Percentiles rank a stretch among this genome's conserved stretches.
Evolutionary conservation across 2,888 invertebrate genomes (phyloP).

Genomic region (Trichogramma dendrolimi): DNA sequence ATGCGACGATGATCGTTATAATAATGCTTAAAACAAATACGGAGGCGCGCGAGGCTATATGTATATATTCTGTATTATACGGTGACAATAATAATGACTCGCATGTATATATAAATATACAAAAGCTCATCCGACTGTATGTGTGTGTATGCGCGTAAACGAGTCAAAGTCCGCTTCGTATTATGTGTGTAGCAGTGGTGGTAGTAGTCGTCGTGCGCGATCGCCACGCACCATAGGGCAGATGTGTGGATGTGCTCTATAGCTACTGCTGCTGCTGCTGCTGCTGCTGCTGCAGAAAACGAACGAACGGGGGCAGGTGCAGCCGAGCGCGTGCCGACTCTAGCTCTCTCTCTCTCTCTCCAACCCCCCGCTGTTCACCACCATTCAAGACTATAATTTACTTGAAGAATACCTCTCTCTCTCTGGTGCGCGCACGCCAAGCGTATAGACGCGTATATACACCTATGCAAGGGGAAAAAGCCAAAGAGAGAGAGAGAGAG

Average conservation of each 20-base stretch:
- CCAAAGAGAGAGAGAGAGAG: slow-evolving; percentile 9
- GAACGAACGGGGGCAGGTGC: slow-evolving; percentile 49
- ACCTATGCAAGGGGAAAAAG: not conserved
- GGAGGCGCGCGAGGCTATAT: too few relatives aligned
- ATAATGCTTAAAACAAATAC: too few relatives aligned
- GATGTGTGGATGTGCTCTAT: slow-evolving; percentile 7
- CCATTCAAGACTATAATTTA: slow-evolving; percentile 54
- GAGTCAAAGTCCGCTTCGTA: too few relatives aligned
- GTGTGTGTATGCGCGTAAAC: too few relatives aligned
- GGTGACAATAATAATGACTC: too few relatives aligned
- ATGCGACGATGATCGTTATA: too few relatives aligned
- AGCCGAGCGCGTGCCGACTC: slow-evolving; percentile 48
- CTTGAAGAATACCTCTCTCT: slow-evolving; percentile 49
- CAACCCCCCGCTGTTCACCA: slow-evolving; percentile 48
- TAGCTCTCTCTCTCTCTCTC: slow-evolving; percentile 8
- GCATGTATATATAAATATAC: too few relatives aligned
- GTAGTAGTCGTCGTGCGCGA: slow-evolving; percentile 9
- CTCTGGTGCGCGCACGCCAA: not conserved
- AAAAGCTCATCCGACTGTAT: too few relatives aligned
- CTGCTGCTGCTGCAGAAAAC: slow-evolving; percentile 18
- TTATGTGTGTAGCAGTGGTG: too few relatives aligned
- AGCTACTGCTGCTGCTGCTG: not conserved
- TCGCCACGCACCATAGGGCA: slow-evolving; percentile 5
- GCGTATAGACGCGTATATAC: not conserved
- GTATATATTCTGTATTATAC: too few relatives aligned